Conservation (phyloP, 2,113 vertebrate genomes). For the Hydrolagus affinis region DNA sequence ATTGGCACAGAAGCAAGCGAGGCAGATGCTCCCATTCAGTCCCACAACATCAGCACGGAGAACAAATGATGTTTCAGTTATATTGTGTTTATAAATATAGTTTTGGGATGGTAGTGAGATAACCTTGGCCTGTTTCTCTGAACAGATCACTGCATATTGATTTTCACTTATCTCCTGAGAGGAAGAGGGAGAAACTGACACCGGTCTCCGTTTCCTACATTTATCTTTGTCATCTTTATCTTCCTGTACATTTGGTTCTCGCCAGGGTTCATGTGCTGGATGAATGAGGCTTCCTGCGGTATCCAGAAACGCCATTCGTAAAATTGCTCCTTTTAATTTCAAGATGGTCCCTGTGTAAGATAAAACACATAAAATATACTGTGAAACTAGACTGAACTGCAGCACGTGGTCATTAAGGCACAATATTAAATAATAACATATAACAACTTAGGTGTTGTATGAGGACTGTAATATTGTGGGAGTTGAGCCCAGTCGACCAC, state of each 20-base stretch:
- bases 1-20: constrained; percentile 96
- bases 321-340: constrained; percentile 80
- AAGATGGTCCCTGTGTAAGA: constrained; percentile 73
- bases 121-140: constrained; percentile 97
- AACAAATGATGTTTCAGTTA: constrained; percentile 94
- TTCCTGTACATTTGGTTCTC: constrained; percentile 72
- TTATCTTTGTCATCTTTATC: constrained; percentile 93
- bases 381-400: constrained; percentile 33
- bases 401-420: not conserved
- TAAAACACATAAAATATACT: constrained; percentile 31
- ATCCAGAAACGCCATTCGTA: constrained; percentile 88
- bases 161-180: constrained; percentile 90
- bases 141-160: constrained; percentile 93
- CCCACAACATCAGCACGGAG: constrained; percentile 85
- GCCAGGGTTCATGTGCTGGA: constrained; percentile 78
- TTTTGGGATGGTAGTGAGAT: constrained; percentile 87
- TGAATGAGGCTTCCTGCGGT: constrained; percentile 69
- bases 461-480: no score
- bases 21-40: constrained; percentile 74
- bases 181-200: constrained; percentile 86
- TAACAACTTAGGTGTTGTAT: no score
- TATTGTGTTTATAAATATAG: constrained; percentile 89
- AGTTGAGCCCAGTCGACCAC: no score
- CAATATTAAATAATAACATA: no score
- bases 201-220: constrained; percentile 76